Evolutionary conservation across 2,797 vertebrate species (phyloP), one percentile per base, ranked within the genome.

Genomic region (Mus spretus): DNA sequence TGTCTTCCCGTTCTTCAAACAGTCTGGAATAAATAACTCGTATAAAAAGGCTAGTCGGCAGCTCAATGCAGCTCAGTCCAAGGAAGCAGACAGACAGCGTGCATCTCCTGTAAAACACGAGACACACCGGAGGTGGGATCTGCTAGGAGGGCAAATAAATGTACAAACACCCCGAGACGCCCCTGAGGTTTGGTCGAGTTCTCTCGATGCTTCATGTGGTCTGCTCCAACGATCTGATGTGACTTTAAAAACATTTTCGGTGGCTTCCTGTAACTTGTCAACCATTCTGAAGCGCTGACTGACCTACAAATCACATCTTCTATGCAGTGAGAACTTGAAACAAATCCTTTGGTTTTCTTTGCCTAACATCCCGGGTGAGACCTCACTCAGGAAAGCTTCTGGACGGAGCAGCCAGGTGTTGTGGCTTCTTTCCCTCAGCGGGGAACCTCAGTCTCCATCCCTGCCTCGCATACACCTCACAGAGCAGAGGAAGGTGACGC

Each of bases 151-250:
- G 63, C 77, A 79, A 28, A 55, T 55, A 15, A 10, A 74, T 47
- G 94, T 31, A 78, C 17, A 17, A 61, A 91, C n/a, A 74, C 13
- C 28, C 59, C 84, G 24, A 63, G 79, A 75, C 88, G n/a, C 88
- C 94, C 95, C 96, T 97, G 93, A 97, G 95, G 79, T 74, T 95
- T 93, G 50, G 65, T 79, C 93, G 59, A 91, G 90, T 55, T 74
- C 24, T 85, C 90, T 70, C 26, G 26, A 75, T 94, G 81, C 57
- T 93, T 89, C 34, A 26, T 91, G 96, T 90, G 91, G 70, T 95
- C 94, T 84, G 37, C 47, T 81, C 84, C 13, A 50, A 95, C 0
- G 2, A 90, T 80, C 55, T 75, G n/a, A 92, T 40, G 61, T 6
- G 50, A 15, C 57, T 63, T 92, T 83, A 90, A 22, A 77, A 28